A percentile compares a stretch with the other conserved stretches of the same genome.
Evolutionary conservation across 2,113 vertebrate genomes (phyloP).

Genomic region (Forbesichthys agassizii): DNA sequence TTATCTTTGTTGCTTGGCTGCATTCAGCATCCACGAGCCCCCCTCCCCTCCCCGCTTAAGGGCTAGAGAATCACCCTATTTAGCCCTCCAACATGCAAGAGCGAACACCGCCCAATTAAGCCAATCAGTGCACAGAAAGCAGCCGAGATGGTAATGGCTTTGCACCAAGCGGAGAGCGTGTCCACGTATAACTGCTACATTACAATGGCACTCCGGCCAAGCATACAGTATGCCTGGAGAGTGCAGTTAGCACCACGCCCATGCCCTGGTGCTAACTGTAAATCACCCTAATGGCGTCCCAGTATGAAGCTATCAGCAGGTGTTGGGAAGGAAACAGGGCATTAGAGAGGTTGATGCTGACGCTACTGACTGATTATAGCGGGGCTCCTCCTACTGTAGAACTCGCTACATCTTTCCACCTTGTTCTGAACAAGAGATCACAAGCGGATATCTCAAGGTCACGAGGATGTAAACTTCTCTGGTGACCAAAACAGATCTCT

Average conservation of each 20-base stretch:
- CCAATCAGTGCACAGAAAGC: constrained; percentile 40
- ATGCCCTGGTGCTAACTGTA: constrained; percentile 38
- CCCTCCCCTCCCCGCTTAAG: constrained; percentile 22
- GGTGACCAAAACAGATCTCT: no score
- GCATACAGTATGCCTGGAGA: constrained; percentile 23
- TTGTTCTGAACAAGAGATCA: background rate
- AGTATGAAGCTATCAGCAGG: constrained; percentile 52
- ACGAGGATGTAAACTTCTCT: no score
- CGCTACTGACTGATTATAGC: constrained; percentile 32
- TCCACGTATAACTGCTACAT: constrained; percentile 30
- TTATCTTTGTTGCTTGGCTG: constrained; percentile 63
- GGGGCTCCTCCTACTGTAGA: constrained; percentile 1
- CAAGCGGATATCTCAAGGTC: no score
- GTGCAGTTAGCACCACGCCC: constrained; percentile 38
- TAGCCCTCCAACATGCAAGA: constrained; percentile 58
- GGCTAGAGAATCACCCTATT: constrained; percentile 49
- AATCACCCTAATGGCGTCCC: constrained; percentile 52
- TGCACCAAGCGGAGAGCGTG: constrained; percentile 26
- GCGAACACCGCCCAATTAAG: constrained; percentile 59
- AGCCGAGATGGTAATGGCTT: constrained; percentile 38
- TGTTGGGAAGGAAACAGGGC: constrained; percentile 25
- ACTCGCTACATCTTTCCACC: background rate
- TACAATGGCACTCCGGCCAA: constrained; percentile 45
- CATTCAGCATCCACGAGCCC: constrained; percentile 43
- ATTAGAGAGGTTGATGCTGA: constrained; percentile 36